Percentiles rank a stretch among this genome's conserved stretches.
Evolutionary conservation across 2,113 vertebrate genomes (phyloP).

Genomic region (Thinocorus orbignyianus): DNA sequence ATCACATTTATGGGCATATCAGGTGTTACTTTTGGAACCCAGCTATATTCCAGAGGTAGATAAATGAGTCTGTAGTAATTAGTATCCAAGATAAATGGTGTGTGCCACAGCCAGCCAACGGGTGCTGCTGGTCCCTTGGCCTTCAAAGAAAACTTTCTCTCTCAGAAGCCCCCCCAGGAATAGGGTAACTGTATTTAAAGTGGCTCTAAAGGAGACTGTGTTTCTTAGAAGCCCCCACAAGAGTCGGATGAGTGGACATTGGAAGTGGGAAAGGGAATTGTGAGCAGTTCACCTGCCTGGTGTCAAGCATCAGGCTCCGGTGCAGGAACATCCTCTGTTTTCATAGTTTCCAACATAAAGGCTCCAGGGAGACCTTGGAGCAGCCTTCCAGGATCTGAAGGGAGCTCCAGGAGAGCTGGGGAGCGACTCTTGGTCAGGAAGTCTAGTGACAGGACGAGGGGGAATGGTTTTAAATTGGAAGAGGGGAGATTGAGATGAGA

Average conservation of each 20-base stretch:
- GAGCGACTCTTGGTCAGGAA: too few relatives aligned
- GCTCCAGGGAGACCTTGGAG: too few relatives aligned
- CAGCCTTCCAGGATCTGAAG: too few relatives aligned
- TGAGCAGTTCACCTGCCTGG: neutral
- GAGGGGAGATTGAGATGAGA: too few relatives aligned
- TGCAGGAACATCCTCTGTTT: neutral
- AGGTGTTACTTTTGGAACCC: neutral
- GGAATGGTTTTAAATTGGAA: too few relatives aligned
- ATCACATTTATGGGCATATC: neutral
- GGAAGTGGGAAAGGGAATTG: neutral
- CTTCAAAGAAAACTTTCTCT: neutral
- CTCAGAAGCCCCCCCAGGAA: neutral
- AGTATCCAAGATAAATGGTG: fast-evolving
- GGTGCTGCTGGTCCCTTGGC: neutral
- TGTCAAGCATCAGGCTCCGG: neutral
- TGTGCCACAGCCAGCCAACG: fast-evolving
- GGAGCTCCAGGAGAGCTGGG: too few relatives aligned
- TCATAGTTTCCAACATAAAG: neutral
- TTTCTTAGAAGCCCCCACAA: neutral
- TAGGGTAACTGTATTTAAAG: neutral
- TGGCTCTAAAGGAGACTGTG: neutral
- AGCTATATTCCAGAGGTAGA: neutral
- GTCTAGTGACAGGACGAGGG: too few relatives aligned
- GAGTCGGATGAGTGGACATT: neutral
- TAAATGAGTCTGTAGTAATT: fast-evolving